A percentile compares a stretch with the other conserved stretches of the same genome.
Conservation (phyloP, 2,797 vertebrate genomes). For the Geotria australis region DNA sequence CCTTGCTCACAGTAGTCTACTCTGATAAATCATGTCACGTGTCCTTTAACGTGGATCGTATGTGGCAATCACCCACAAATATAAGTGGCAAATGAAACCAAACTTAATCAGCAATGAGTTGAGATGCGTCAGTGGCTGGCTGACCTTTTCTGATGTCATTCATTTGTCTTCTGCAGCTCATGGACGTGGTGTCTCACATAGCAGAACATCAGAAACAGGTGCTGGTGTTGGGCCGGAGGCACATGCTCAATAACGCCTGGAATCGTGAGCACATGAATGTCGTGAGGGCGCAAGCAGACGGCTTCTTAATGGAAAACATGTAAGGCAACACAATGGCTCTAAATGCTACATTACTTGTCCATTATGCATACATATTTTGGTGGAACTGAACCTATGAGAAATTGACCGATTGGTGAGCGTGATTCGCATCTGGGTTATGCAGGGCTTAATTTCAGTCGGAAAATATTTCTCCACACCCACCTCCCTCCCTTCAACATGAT, state of each 20-base stretch:
- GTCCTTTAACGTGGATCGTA: no score
- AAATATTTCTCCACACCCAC: not conserved
- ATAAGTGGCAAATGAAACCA: no score
- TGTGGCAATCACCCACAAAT: no score
- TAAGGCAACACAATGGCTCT: conserved; percentile 13
- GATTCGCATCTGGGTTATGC: not conserved
- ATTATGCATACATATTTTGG: not conserved
- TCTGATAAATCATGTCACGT: no score
- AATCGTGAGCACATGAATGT: conserved; percentile 21
- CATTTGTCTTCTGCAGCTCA: conserved; percentile 22
- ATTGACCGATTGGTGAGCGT: not conserved
- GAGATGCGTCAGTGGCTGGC: not conserved
- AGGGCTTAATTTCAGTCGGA: not conserved
- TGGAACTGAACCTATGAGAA: not conserved
- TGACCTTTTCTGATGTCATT: not conserved
- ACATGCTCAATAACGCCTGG: conserved; percentile 42
- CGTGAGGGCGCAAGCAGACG: conserved; percentile 36
- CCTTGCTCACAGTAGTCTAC: no score
- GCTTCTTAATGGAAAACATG: conserved; percentile 79
- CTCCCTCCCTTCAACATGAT: not conserved
- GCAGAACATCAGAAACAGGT: conserved; percentile 16
- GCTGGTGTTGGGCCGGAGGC: conserved; percentile 59
- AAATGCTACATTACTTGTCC: not conserved
- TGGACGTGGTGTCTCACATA: conserved; percentile 29
- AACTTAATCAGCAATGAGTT: not conserved